Conservation (phyloP, 2,888 invertebrate genomes). For the Acanthopleura granulata region DNA sequence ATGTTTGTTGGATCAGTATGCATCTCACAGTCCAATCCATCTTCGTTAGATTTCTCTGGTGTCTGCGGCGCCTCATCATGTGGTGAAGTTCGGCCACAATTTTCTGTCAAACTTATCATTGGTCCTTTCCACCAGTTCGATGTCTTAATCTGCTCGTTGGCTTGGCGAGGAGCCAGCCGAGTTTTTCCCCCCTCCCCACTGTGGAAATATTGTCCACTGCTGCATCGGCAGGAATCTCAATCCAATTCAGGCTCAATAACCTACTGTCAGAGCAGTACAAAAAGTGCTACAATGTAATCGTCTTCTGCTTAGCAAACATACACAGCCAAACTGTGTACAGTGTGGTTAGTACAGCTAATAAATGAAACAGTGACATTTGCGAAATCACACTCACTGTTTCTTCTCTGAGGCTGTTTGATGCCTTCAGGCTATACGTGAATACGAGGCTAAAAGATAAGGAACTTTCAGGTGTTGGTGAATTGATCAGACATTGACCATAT, state of each 20-base stretch:
- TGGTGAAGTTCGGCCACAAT: constrained; percentile 1
- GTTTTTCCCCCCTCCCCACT: neutral
- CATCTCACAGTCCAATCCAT: constrained; percentile 17
- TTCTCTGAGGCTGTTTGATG: no score
- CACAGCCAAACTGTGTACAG: neutral
- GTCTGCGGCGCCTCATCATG: constrained; percentile 15
- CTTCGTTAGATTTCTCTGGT: constrained; percentile 15
- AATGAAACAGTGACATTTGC: no score
- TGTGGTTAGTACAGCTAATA: neutral
- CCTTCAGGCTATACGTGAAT: no score
- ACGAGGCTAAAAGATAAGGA: no score
- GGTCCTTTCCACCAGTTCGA: neutral
- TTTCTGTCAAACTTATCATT: constrained; percentile 20
- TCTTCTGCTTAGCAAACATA: constrained; percentile 2
- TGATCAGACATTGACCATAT: no score
- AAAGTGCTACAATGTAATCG: neutral
- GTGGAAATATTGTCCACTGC: neutral
- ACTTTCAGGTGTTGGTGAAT: no score
- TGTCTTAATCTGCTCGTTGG: constrained; percentile 8
- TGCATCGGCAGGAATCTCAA: neutral
- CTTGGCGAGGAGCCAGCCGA: neutral
- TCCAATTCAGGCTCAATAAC: neutral
- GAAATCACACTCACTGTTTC: no score
- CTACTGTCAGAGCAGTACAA: neutral
- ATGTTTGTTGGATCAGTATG: constrained; percentile 14